phyloP scores from a whole-genome alignment of 2,797 vertebrate species.

The Nyctibius grandis region DNA sequence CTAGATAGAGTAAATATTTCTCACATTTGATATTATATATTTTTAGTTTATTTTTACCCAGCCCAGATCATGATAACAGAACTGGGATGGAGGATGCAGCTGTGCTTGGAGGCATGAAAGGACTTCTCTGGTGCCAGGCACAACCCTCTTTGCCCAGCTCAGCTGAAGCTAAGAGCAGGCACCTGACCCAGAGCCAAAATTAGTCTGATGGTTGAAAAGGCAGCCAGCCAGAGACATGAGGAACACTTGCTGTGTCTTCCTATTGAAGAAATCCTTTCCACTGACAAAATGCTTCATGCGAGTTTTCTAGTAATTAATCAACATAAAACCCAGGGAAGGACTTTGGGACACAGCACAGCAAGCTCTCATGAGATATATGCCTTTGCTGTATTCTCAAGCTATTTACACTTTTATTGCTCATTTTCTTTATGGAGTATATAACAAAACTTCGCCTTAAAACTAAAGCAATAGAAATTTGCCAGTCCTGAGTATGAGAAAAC shows the following conservation, averaged over 20 bases:
- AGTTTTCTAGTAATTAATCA: not conserved
- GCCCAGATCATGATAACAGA: not conserved
- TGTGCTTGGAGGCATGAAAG: not conserved
- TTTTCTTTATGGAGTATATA: not conserved
- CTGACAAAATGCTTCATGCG: not conserved
- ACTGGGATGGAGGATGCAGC: not conserved
- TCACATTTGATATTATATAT: not conserved
- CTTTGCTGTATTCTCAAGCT: not conserved
- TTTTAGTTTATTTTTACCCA: not conserved
- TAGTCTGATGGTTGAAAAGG: not conserved
- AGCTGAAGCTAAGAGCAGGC: not conserved
- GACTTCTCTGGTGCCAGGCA: not conserved
- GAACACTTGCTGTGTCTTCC: not conserved
- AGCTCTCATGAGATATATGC: not conserved
- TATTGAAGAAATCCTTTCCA: not conserved
- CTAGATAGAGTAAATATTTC: not conserved
- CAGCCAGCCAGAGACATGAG: not conserved
- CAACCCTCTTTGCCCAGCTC: not conserved
- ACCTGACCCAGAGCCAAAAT: not conserved
- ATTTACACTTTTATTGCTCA: not conserved
- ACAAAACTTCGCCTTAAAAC: not conserved
- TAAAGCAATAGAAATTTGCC: not conserved
- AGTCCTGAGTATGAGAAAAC: not conserved
- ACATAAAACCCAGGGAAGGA: not conserved
- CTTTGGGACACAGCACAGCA: not conserved